phyloP scores from a whole-genome alignment of 1,140 invertebrate genomes.

The Drosophila cardini region DNA sequence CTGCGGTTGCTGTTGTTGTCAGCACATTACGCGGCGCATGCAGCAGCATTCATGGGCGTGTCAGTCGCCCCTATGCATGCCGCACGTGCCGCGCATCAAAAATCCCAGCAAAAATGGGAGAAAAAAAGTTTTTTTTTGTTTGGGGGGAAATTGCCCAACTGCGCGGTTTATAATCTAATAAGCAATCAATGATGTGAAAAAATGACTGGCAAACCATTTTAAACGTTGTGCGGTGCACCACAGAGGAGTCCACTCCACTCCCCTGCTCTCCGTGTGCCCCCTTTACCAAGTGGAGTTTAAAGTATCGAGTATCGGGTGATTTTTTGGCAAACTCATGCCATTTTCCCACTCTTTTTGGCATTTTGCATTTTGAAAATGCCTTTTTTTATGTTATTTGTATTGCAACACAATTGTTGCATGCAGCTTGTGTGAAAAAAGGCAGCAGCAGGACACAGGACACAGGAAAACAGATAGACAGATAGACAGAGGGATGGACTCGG shows the following conservation, averaged over 20 bases:
- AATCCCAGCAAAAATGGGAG: conserved; percentile 43
- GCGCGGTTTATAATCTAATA: conserved; percentile 78
- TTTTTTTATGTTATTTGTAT: conserved; percentile 18
- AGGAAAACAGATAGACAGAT: conserved; percentile 9
- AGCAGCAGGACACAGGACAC: conserved; percentile 24
- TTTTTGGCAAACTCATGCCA: conserved; percentile 1
- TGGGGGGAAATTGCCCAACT: conserved; percentile 41
- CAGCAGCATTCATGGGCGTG: conserved; percentile 12
- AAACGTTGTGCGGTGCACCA: conserved; percentile 77
- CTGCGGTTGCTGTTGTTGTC: conserved; percentile 53
- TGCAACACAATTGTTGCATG: conserved; percentile 74
- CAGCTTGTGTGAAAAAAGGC: conserved; percentile 46
- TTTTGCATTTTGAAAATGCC: conserved; percentile 37
- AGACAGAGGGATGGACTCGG: background rate
- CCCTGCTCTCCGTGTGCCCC: conserved; percentile 45
- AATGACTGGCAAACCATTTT: conserved; percentile 79
- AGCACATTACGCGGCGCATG: conserved; percentile 62
- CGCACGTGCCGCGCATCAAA: conserved; percentile 66
- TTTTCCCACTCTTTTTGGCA: conserved; percentile 24
- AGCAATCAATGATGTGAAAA: conserved; percentile 82
- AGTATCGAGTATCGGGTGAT: background rate
- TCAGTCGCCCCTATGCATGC: conserved; percentile 23
- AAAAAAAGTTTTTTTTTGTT: background rate
- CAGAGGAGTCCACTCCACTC: conserved; percentile 29
- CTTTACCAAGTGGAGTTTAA: conserved; percentile 26